phyloP scores from a whole-genome alignment of 2,888 invertebrate genomes.

The Linyphia triangularis region DNA sequence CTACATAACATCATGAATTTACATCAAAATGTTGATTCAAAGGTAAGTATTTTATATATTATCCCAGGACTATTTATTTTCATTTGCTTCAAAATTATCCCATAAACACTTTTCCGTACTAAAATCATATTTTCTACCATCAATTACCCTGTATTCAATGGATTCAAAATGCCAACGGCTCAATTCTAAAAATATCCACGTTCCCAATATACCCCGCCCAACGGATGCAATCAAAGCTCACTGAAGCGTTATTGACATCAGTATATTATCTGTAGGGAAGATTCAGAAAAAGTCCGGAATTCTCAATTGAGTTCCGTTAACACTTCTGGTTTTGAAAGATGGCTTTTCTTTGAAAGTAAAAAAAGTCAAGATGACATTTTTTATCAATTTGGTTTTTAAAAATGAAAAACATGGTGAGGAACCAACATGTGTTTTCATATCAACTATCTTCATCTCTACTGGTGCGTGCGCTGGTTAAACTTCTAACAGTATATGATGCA shows the following conservation, averaged over 20 bases:
- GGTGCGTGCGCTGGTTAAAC: too few species aligned
- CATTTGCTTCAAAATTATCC: too few species aligned
- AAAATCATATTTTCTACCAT: background rate
- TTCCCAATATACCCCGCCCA: slow-evolving; percentile 2
- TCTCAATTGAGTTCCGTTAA: background rate
- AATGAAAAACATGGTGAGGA: too few species aligned
- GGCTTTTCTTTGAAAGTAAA: background rate
- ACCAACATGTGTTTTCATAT: too few species aligned
- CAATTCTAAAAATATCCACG: slow-evolving; percentile 20
- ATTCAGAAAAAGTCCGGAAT: background rate
- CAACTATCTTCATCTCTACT: too few species aligned
- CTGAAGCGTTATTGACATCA: slow-evolving; percentile 3
- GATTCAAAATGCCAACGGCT: background rate
- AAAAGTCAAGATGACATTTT: slow-evolving; percentile 16
- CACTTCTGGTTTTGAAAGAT: background rate
- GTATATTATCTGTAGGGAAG: background rate
- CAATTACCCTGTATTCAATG: background rate
- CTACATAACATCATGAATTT: too few species aligned
- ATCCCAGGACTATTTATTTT: too few species aligned
- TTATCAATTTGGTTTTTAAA: too few species aligned
- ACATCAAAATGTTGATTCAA: too few species aligned
- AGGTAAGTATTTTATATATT: too few species aligned
- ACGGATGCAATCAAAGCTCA: background rate
- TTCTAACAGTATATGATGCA: too few species aligned
- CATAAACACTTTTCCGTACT: background rate